Evolutionary conservation across 2,888 invertebrate species (phyloP).

Genomic region (Neuroscelio doddi): DNA sequence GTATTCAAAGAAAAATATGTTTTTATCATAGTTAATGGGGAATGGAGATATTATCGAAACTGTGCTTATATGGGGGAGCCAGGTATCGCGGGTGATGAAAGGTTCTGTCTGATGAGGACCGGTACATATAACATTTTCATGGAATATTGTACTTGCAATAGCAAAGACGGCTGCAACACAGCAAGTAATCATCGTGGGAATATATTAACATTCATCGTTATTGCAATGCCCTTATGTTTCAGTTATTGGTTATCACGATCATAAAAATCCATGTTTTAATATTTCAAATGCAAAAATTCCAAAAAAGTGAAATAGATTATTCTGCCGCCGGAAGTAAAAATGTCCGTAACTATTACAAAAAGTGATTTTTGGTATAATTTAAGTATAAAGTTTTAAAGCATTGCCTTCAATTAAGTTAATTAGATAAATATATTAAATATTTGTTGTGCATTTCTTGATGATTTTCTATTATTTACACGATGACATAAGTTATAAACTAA

Average conservation of each 20-base stretch:
- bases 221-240: constrained; percentile 20
- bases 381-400: no score
- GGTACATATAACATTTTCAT: constrained; percentile 95
- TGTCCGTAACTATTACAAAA: no score
- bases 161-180: constrained; percentile 92
- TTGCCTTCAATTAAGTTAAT: no score
- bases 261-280: no score
- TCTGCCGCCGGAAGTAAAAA: background rate
- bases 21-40: constrained; percentile 81
- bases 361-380: no score
- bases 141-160: constrained; percentile 94
- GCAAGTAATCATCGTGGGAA: constrained; percentile 68
- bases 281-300: background rate
- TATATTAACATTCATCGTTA: constrained; percentile 17
- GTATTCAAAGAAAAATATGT: constrained; percentile 18
- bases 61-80: constrained; percentile 94
- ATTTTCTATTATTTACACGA: no score
- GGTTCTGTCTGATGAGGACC: constrained; percentile 91
- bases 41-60: constrained; percentile 90
- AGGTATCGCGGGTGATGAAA: constrained; percentile 90
- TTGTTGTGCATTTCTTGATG: no score
- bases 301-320: background rate
- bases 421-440: no score
- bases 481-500: no score
- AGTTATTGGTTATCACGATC: constrained; percentile 20